Evolutionary conservation across 1,140 invertebrate genomes (phyloP), one percentile per base, ranked within the genome.

Genomic region (Euwallacea fornicatus): DNA sequence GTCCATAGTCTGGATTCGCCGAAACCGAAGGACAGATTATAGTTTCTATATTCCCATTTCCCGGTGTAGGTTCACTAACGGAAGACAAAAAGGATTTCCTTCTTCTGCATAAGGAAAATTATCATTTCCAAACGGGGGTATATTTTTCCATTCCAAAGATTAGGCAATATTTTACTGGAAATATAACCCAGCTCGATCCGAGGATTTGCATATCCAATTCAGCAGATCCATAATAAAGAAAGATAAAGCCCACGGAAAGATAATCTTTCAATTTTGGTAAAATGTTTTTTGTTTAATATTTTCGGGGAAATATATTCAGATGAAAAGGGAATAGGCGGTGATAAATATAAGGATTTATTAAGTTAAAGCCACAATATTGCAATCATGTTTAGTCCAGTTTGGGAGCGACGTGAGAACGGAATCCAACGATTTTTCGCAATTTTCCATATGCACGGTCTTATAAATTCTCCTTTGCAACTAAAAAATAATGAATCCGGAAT

Each of bases 241-340:
- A 58, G 55, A 55, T 64, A 64, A 66, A 53, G 46, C 56, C 70
- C 63, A 43, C 43, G 46, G 58, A 66, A 66, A 72, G 63, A 72
- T 72, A 72, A 72, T 72, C 70, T 72, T 72, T 72, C 70, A 72
- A 66, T 72, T 72, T 67, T 67, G 64, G 63, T 67, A 67, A 67
- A 62, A 72, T 66, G 70, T 72, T 72, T 72, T 72, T 66, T 72
- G 61, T 69, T 69, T 69, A 68, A 68, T 68, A 53, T 68, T 56
- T 60, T 68, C 15, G 13, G 42, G 55, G 44, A 60, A 68, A 68
- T 68, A 11, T 65, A 68, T 68, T 59, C 66, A 33, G 66, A 61
- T 60, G 46, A 54, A 64, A 54, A 47, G 41, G 50, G 50, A 56
- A 50, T 43, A 11, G 41, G 64, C 50, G n/a, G 42, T 42, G 42